Evolutionary conservation across 2,113 vertebrate species (phyloP).

Genomic region (Melanocharis versteri): DNA sequence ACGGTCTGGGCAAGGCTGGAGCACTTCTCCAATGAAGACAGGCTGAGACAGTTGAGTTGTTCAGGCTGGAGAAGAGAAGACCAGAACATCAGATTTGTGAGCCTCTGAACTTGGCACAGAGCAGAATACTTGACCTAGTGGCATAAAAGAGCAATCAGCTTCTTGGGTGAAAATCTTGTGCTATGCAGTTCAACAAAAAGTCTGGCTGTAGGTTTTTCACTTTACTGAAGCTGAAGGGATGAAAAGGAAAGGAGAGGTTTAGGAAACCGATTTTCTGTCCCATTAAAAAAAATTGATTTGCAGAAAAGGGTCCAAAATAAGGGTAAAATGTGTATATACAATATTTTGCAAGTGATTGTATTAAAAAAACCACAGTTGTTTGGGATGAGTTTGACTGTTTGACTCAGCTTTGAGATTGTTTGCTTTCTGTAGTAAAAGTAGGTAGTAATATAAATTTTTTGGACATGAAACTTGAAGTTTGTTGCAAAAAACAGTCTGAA

Average conservation of each 20-base stretch:
- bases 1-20: not conserved
- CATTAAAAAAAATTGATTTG: not conserved
- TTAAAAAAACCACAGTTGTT: not conserved
- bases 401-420: not conserved
- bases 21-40: not conserved
- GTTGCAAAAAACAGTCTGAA: not conserved
- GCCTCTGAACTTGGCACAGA: not conserved
- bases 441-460: not conserved
- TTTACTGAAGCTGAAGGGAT: not conserved
- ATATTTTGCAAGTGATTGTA: not conserved
- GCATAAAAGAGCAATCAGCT: not conserved
- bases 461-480: not conserved
- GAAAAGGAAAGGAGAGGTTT: not conserved
- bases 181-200: not conserved
- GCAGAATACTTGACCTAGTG: not conserved
- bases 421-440: not conserved
- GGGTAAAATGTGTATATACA: not conserved
- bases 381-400: not conserved
- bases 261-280: not conserved
- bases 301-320: not conserved
- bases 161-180: not conserved
- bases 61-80: not conserved
- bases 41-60: not conserved
- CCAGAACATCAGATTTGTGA: not conserved
- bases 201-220: not conserved